These are phyloP conservation scores for Arctia plantaginis DNA, from an alignment of 2,888 invertebrate species.

Conservation along the genomic window DNA sequence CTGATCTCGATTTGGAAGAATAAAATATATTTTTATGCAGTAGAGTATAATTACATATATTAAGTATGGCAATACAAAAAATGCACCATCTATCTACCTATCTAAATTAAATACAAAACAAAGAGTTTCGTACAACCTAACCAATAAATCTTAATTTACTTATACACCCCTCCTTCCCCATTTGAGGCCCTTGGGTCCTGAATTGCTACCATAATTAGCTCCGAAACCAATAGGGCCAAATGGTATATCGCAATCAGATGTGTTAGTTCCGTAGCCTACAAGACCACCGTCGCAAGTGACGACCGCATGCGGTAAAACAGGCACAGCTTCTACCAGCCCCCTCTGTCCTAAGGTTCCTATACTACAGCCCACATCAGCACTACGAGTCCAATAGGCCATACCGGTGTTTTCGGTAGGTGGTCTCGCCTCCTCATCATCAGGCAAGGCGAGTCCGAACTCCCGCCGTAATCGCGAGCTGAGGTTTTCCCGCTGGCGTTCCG, in stretches of 20 bases:
- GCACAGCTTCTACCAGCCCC: constrained; percentile 1
- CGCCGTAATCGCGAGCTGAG: constrained; percentile 93
- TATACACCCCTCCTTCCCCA: constrained; percentile 41
- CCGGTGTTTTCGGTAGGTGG: constrained; percentile 76
- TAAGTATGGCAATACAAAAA: constrained; percentile 17
- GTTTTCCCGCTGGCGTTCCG: constrained; percentile 95
- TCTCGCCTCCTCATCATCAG: constrained; percentile 89
- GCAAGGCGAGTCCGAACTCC: constrained; percentile 91
- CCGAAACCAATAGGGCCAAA: constrained; percentile 32
- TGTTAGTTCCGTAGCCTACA: constrained; percentile 5
- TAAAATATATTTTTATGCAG: constrained; percentile 1
- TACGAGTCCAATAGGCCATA: constrained; percentile 50
- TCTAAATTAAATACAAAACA: neutral
- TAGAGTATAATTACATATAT: constrained; percentile 3
- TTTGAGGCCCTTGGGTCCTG: constrained; percentile 38
- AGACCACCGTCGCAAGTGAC: neutral
- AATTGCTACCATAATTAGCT: constrained; percentile 32
- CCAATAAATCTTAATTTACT: neutral
- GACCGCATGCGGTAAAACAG: neutral
- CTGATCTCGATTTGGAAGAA: constrained; percentile 4
- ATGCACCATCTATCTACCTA: neutral
- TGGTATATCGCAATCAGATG: constrained; percentile 4
- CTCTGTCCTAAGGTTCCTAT: constrained; percentile 18
- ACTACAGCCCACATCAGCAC: constrained; percentile 16
- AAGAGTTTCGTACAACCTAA: neutral